phyloP scores from a whole-genome alignment of 2,797 vertebrate genomes.

The Phataginus tricuspis region DNA sequence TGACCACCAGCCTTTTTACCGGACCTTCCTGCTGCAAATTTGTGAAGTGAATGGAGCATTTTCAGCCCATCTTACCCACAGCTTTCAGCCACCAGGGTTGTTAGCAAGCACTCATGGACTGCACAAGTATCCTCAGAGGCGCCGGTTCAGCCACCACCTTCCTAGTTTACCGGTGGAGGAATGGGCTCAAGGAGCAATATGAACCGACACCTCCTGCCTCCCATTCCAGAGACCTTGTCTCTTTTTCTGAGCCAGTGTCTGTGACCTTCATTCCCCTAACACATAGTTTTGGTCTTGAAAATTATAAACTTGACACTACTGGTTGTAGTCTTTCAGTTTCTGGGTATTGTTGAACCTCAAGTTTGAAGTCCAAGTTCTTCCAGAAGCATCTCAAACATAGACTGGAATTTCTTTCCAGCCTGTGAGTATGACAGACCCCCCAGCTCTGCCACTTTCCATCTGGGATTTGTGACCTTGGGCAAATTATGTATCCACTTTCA shows the following conservation, averaged over 20 bases:
- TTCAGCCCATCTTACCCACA: not conserved
- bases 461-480: not conserved
- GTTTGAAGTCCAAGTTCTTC: not conserved
- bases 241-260: not conserved
- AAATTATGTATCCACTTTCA: not conserved
- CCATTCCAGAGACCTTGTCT: not conserved
- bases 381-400: not conserved
- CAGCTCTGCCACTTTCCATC: not conserved
- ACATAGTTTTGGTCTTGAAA: not conserved
- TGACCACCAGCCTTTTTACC: not conserved
- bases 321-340: not conserved
- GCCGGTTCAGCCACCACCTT: not conserved
- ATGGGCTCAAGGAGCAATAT: not conserved
- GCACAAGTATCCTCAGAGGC: not conserved
- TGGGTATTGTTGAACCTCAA: not conserved
- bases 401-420: not conserved
- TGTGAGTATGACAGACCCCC: not conserved
- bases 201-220: not conserved
- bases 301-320: not conserved
- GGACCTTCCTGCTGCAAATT: not conserved
- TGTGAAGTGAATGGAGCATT: not conserved
- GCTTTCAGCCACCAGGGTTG: not conserved
- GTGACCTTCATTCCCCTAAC: not conserved
- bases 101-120: not conserved
- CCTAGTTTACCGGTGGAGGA: not conserved